These are phyloP conservation scores for Leucania comma DNA, from an alignment of 2,888 invertebrate genomes.

Conservation along the genomic window DNA sequence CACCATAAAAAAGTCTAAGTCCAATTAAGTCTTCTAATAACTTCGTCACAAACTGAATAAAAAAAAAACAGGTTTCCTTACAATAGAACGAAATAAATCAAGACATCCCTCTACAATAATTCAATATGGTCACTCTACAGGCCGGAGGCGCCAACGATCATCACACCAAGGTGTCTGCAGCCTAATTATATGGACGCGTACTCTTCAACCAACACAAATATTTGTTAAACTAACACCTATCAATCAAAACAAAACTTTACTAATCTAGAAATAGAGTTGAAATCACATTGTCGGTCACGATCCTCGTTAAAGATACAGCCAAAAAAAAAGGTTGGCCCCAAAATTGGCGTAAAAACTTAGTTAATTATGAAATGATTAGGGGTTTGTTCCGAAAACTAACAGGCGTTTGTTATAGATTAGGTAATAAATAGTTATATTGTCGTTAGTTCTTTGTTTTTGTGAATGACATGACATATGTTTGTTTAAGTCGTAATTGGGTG, in stretches of 20 bases:
- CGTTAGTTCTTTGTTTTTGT: slow-evolving; percentile 86
- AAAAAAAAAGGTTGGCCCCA: slow-evolving; percentile 70
- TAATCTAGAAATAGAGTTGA: slow-evolving; percentile 58
- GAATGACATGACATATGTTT: slow-evolving; percentile 84
- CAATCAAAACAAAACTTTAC: slow-evolving; percentile 66
- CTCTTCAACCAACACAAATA: slow-evolving; percentile 84
- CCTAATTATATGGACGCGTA: slow-evolving; percentile 87
- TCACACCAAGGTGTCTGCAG: slow-evolving; percentile 87
- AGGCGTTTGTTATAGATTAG: slow-evolving; percentile 86
- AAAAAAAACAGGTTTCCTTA: slow-evolving; percentile 13
- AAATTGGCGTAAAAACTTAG: slow-evolving; percentile 89
- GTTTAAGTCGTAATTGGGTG: slow-evolving; percentile 61
- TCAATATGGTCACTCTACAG: slow-evolving; percentile 70
- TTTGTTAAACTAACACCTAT: slow-evolving; percentile 75
- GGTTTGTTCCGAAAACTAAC: slow-evolving; percentile 87
- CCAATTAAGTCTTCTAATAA: background rate
- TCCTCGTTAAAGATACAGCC: slow-evolving; percentile 70
- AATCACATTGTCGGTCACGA: slow-evolving; percentile 48
- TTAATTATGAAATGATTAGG: slow-evolving; percentile 89
- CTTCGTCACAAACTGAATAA: background rate
- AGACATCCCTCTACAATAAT: slow-evolving; percentile 59
- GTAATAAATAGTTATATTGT: slow-evolving; percentile 89
- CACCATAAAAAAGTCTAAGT: too few relatives aligned
- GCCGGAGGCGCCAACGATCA: slow-evolving; percentile 86
- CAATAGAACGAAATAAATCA: slow-evolving; percentile 40